Base-by-base conservation (phyloP, 2,888 invertebrate species). In the Acrobasis suavella region DNA sequence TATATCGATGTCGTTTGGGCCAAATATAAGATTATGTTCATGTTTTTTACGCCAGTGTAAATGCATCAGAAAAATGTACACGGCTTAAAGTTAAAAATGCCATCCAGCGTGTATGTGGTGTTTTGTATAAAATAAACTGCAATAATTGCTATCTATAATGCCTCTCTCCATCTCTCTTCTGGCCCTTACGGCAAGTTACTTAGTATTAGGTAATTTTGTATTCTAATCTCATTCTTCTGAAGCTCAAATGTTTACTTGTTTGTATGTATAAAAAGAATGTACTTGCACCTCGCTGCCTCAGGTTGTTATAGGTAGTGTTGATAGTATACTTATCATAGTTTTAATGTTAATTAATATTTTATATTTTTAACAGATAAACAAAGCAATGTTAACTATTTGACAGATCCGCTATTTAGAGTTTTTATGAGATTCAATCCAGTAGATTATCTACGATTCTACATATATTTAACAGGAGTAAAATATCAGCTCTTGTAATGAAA, bases 381-480 rank as follows among this genome's bases (percentile, higher is more conserved):
- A 56, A 42, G 42, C 56, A 42, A 42, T 42, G 14, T 42, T 56
- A 56, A 56, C 42, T 42, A 56, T 56, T 56, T 56, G 56, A 56
- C 56, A 46, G 42, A 14, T 42, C 56, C 42, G 56, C 56, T 42
- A 7, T 56, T 17, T 14, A 46, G 2, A 42, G 14, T 7, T n/a
- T 38, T 10, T 15, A 38, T 42, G 42, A 42, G 42, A 56, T 56
- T 56, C 6, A 46, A 17, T 14, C 14, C 14, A 17, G 17, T 42
- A 42, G 38, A 42, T 38, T 15, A 38, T 32, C 32, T 32, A 8
- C 32, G 7, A 32, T 32, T 32, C 7, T 32, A 32, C 32, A 32
- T 32, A 38, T 17, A 51, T 17, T 16, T 22, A 14, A 42, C 42
- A 22, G 22, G 39, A 56, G 16, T 55, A 17, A 12, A n/a, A 32